Percentiles rank a stretch among this genome's conserved stretches.
Evolutionary conservation across 2,888 invertebrate genomes (phyloP).

Genomic region (Ichneumoninae sp.): DNA sequence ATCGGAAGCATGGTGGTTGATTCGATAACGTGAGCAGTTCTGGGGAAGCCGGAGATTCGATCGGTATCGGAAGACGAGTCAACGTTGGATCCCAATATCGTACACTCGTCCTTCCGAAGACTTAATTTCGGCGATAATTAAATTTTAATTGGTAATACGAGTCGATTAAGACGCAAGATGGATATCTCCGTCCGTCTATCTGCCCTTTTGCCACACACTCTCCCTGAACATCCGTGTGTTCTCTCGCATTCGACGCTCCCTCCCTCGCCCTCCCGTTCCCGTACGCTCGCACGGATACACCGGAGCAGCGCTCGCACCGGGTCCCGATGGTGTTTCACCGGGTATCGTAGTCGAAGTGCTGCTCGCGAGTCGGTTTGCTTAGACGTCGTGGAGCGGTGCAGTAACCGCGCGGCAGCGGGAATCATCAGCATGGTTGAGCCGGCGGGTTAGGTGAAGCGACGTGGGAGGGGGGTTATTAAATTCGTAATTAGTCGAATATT

Average conservation of each 20-base stretch:
- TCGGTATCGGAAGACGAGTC: constrained; percentile 51
- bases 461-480: constrained; percentile 79
- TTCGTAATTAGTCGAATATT: constrained; percentile 83
- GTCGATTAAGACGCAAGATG: constrained; percentile 80
- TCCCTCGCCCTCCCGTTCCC: constrained; percentile 13
- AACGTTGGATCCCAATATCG: constrained; percentile 59
- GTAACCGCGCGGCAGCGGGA: constrained; percentile 76
- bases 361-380: constrained; percentile 71
- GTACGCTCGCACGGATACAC: constrained; percentile 10
- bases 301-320: neutral
- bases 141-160: constrained; percentile 83
- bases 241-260: constrained; percentile 29
- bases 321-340: constrained; percentile 33
- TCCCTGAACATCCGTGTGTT: constrained; percentile 37
- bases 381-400: constrained; percentile 73
- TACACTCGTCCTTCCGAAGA: constrained; percentile 72
- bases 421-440: constrained; percentile 24
- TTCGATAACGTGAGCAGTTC: constrained; percentile 58
- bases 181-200: constrained; percentile 66
- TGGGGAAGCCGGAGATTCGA: constrained; percentile 35
- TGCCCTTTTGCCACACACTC: constrained; percentile 56
- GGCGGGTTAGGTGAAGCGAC: constrained; percentile 4
- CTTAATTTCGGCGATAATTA: constrained; percentile 80
- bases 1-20: constrained; percentile 30
- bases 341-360: constrained; percentile 16